A percentile compares a stretch with the other conserved stretches of the same genome.
phyloP scores from a whole-genome alignment of 2,113 vertebrate genomes.

The Tor tambroides region DNA sequence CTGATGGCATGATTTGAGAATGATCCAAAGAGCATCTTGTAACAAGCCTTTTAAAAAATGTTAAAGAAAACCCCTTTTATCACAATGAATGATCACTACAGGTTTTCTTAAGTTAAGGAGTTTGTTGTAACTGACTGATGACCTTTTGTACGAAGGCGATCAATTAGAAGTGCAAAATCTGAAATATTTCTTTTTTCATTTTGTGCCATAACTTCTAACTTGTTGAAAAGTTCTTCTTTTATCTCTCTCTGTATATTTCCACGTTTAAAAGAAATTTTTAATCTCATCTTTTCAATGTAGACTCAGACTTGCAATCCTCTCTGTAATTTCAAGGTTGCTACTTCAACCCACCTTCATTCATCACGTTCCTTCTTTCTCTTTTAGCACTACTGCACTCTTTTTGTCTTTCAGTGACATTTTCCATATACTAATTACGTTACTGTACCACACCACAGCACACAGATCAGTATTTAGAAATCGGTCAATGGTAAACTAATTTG shows the following conservation, averaged over 20 bases:
- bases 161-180: not conserved
- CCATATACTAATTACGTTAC: conserved; percentile 19
- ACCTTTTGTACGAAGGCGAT: not conserved
- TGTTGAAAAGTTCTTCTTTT: not conserved
- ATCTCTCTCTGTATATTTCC: not conserved
- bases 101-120: not conserved
- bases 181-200: not conserved
- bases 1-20: not conserved
- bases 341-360: not conserved
- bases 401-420: conserved; percentile 31
- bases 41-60: not conserved
- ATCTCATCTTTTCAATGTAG: not conserved
- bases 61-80: not conserved
- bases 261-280: not conserved
- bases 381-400: conserved; percentile 19
- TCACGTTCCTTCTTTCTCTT: not conserved
- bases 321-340: conserved; percentile 29
- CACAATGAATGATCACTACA: not conserved
- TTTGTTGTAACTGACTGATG: not conserved
- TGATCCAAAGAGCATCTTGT: not conserved
- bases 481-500: conserved; percentile 34
- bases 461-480: conserved; percentile 33
- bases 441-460: conserved; percentile 11
- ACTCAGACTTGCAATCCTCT: not conserved
- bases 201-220: not conserved